Conservation (phyloP, 1,140 invertebrate species). For the Thrips palmi region DNA sequence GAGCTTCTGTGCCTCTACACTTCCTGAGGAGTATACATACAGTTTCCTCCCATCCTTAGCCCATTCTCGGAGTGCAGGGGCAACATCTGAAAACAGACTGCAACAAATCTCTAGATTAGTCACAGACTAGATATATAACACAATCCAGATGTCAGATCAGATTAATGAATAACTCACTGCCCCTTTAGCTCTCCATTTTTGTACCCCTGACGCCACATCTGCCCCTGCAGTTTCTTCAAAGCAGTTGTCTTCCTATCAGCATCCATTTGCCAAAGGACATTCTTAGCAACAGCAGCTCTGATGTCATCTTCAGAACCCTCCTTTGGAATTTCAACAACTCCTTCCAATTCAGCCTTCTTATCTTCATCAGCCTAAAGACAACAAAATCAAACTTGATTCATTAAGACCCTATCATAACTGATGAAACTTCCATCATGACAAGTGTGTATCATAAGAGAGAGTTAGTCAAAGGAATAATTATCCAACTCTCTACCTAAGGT, state of each 20-base stretch:
- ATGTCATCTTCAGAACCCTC: slow-evolving; percentile 32
- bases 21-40: slow-evolving; percentile 85
- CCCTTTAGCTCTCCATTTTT: slow-evolving; percentile 54
- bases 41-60: slow-evolving; percentile 40
- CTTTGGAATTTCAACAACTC: slow-evolving; percentile 28
- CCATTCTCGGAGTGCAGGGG: slow-evolving; percentile 50
- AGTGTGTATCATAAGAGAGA: no score
- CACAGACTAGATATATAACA: background rate
- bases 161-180: slow-evolving; percentile 50
- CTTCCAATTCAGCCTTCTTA: slow-evolving; percentile 31
- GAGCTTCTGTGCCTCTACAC: slow-evolving; percentile 75
- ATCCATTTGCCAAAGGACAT: slow-evolving; percentile 64
- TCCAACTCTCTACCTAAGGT: no score
- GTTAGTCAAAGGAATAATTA: no score
- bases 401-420: background rate
- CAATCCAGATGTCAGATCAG: background rate
- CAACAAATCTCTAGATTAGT: slow-evolving; percentile 16
- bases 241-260: slow-evolving; percentile 57
- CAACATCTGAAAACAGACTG: slow-evolving; percentile 77
- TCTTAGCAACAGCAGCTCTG: slow-evolving; percentile 37
- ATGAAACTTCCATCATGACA: no score
- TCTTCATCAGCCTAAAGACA: slow-evolving; percentile 30
- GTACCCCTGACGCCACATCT: slow-evolving; percentile 76
- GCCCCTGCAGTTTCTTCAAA: slow-evolving; percentile 72
- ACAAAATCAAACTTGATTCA: slow-evolving; percentile 7